Percentiles rank a stretch among this genome's conserved stretches.
Evolutionary conservation across 1,140 invertebrate species (phyloP).

Genomic region (Brachionus manjavacas): DNA sequence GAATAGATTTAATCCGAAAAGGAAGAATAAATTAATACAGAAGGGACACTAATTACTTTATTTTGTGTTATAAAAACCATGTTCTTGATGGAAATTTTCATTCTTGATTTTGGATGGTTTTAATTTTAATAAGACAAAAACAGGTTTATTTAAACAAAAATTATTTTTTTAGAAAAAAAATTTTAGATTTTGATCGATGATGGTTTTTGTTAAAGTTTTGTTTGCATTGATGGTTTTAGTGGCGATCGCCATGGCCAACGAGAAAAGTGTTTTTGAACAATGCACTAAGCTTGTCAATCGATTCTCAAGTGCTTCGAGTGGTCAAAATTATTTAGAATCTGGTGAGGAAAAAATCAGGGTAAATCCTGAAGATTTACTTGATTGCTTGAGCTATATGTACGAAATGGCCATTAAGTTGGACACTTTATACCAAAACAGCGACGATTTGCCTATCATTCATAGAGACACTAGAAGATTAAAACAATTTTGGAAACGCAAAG

Average conservation of each 20-base stretch:
- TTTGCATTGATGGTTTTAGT: not conserved
- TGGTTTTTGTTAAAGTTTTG: not conserved
- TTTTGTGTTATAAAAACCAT: not conserved
- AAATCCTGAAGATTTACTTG: not conserved
- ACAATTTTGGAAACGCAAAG: slow-evolving; percentile 34
- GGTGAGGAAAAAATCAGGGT: not conserved
- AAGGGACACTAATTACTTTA: not conserved
- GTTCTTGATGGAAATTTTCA: not conserved
- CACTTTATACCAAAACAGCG: not conserved
- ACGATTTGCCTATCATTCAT: not conserved
- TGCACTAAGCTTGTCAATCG: not conserved
- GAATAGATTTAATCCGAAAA: not conserved
- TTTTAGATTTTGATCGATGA: not conserved
- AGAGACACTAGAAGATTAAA: slow-evolving; percentile 18
- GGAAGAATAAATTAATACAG: not conserved
- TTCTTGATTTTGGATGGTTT: too few relatives aligned
- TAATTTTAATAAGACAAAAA: not conserved
- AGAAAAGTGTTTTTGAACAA: not conserved
- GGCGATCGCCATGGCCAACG: not conserved
- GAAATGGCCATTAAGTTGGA: not conserved
- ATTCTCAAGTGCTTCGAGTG: not conserved
- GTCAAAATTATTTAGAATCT: not conserved
- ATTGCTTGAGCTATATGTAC: not conserved
- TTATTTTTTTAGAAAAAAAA: not conserved
- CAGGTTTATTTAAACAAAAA: not conserved